These are phyloP conservation scores for Lepidonotus clava DNA, from an alignment of 2,888 invertebrate species.

Conservation along the genomic window DNA sequence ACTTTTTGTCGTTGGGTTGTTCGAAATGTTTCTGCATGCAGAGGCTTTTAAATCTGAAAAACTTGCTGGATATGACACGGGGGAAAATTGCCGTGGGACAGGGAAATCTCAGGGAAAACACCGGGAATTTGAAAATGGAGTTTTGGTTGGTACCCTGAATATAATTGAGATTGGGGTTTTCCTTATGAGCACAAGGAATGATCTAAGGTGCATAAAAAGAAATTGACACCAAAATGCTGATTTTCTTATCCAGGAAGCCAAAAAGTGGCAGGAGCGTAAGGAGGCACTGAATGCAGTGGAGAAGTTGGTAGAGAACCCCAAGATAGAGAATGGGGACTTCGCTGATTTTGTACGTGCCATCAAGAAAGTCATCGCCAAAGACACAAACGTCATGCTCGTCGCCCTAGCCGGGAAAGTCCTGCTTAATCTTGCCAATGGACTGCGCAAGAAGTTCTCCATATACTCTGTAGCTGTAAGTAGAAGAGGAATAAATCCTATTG, in stretches of 20 bases:
- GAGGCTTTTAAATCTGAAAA: too few species aligned
- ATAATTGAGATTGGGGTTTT: too few species aligned
- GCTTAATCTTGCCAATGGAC: conserved; percentile 89
- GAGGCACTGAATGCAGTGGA: conserved; percentile 93
- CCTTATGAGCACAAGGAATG: too few species aligned
- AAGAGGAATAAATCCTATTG: too few species aligned
- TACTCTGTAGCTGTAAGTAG: conserved; percentile 84
- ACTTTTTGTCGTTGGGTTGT: too few species aligned
- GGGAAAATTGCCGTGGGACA: too few species aligned
- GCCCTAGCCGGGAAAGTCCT: conserved; percentile 92
- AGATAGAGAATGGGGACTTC: conserved; percentile 95
- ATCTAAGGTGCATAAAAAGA: too few species aligned
- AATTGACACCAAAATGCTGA: background rate
- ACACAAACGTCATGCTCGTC: conserved; percentile 96
- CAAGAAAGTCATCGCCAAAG: conserved; percentile 91
- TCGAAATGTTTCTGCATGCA: too few species aligned
- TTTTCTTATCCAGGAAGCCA: conserved; percentile 84
- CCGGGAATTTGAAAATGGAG: too few species aligned
- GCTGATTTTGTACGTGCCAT: conserved; percentile 92
- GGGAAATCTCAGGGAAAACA: too few species aligned
- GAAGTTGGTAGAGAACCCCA: conserved; percentile 87
- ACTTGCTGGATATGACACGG: too few species aligned
- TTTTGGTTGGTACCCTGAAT: too few species aligned
- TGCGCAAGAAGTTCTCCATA: conserved; percentile 92
- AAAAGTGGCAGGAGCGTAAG: conserved; percentile 98